Evolutionary conservation across 1,140 invertebrate genomes (phyloP), one percentile per base, ranked within the genome.

Genomic region (Pectinophora gossypiella): DNA sequence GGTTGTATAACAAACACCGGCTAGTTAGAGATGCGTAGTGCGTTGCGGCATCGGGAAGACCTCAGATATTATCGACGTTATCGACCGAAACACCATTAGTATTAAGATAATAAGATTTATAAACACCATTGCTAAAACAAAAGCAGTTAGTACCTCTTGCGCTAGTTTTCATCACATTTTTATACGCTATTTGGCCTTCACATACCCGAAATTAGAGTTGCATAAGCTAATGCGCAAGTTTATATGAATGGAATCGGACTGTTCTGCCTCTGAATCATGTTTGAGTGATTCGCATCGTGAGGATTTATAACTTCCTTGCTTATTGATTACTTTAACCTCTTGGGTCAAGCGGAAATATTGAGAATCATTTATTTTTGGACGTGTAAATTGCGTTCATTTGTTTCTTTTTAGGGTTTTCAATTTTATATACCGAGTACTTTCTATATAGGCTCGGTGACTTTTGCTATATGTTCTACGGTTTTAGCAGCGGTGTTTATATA

Each of bases 141-240:
- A 59, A 56, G 48, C 67, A 61, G 68, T 82, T 79, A 79, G 78
- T 74, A 60, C 68, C 74, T 74, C 76, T 58, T 70, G 56, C 53
- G 36, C 47, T 58, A 67, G 62, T 62, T 68, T 63, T 32, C 27
- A 12, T 32, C 27, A 55, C n/a, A n/a, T 54, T 66, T 51, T 51
- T 54, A 48, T 58, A 50, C 52, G 23, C 22, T 50, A 27, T 27
- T 51, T 55, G 60, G 56, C 65, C 61, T 68, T 61, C 58, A 68
- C 57, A 61, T 52, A 57, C 52, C 47, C 21, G 40, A 35, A 51
- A 36, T 47, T 51, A 50, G 15, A 32, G 9, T 64, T 68, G 54
- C 49, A 38, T 50, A 64, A 68, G 13, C 44, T 21, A 49, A 53
- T 61, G 42, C 49, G 48, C 46, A 49, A 52, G 44, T 49, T 49